phyloP scores from a whole-genome alignment of 2,888 invertebrate genomes.

The Drosophila mulleri region DNA sequence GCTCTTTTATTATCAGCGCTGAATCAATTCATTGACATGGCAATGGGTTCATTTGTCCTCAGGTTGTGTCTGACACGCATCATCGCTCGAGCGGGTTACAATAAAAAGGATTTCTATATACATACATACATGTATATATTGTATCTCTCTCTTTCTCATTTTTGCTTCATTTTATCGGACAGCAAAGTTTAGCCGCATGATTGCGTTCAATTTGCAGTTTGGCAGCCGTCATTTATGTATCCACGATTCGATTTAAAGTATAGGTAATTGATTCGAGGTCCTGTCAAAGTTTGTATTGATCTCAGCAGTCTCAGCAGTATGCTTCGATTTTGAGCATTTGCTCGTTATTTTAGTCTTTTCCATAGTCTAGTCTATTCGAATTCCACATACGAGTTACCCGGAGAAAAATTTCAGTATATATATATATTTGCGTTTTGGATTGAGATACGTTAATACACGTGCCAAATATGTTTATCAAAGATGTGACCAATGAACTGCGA shows the following conservation, averaged over 20 bases:
- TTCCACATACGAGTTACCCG: slow-evolving; percentile 17
- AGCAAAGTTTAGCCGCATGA: slow-evolving; percentile 47
- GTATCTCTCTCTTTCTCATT: background rate
- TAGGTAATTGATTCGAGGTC: background rate
- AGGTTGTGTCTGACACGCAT: slow-evolving; percentile 39
- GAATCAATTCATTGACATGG: slow-evolving; percentile 31
- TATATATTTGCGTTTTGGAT: slow-evolving; percentile 25
- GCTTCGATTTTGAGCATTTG: background rate
- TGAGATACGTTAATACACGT: slow-evolving; percentile 5
- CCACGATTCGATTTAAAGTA: background rate
- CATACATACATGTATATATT: background rate
- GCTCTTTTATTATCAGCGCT: slow-evolving; percentile 35
- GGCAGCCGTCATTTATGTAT: slow-evolving; percentile 28
- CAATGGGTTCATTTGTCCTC: slow-evolving; percentile 35
- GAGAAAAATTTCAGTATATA: slow-evolving; percentile 59
- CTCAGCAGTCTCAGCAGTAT: slow-evolving; percentile 29
- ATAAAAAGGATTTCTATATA: slow-evolving; percentile 6
- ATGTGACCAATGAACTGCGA: slow-evolving; percentile 17
- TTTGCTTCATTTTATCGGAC: slow-evolving; percentile 29
- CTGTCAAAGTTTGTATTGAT: background rate
- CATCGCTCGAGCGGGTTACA: slow-evolving; percentile 7
- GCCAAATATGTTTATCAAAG: slow-evolving; percentile 61
- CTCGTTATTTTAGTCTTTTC: background rate
- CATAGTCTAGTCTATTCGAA: slow-evolving; percentile 16
- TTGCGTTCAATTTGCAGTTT: slow-evolving; percentile 53